Percentiles rank a stretch among this genome's conserved stretches.
phyloP scores from a whole-genome alignment of 2,797 vertebrate genomes.

The Hippopotamyrus pictus region DNA sequence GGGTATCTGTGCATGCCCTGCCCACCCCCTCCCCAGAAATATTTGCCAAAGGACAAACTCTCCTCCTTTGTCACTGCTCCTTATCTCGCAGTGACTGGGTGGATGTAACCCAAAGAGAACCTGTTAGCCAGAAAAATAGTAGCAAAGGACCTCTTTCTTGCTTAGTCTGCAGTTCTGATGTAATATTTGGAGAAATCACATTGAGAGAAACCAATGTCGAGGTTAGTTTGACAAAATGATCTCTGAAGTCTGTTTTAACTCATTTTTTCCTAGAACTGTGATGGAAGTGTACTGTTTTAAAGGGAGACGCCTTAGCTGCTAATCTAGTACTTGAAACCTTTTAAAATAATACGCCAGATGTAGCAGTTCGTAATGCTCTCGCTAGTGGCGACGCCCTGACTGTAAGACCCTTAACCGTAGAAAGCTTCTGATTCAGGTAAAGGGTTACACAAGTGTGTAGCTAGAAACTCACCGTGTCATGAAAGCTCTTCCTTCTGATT shows the following conservation, averaged over 20 bases:
- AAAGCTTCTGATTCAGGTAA: not conserved
- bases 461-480: not conserved
- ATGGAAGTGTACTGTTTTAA: slow-evolving; percentile 6
- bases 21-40: not conserved
- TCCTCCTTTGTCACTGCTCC: not conserved
- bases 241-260: not conserved
- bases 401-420: not conserved
- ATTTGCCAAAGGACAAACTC: not conserved
- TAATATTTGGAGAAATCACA: not conserved
- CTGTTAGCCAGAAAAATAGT: not conserved
- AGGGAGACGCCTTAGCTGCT: slow-evolving; percentile 13
- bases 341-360: not conserved
- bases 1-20: not conserved
- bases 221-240: not conserved
- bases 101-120: slow-evolving; percentile 1
- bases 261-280: not conserved
- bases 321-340: slow-evolving; percentile 13
- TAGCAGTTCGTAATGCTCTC: not conserved
- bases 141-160: not conserved
- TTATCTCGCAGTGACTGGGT: not conserved
- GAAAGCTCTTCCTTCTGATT: not conserved
- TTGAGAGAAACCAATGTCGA: not conserved
- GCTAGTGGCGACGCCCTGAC: not conserved
- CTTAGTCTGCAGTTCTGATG: not conserved
- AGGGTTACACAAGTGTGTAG: not conserved